Base-by-base conservation (phyloP, 2,888 invertebrate species). In the Epirrhoe alternata region DNA sequence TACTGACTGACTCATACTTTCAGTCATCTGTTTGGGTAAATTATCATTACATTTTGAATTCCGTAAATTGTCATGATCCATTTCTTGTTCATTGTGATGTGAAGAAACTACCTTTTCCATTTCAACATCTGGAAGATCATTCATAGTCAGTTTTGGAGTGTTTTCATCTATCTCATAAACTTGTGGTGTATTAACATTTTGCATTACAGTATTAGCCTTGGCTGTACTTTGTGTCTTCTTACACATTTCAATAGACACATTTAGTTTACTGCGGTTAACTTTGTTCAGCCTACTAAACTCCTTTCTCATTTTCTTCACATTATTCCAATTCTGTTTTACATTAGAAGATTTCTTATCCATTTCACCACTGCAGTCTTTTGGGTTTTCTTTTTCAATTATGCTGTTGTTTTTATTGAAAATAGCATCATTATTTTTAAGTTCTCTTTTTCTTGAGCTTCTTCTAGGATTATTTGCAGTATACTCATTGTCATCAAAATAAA, bases 171-270 rank as follows among this genome's bases (percentile, higher is more conserved):
- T 88, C 17, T 76, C 76, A 66, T 77, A 77, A 31, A 71, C 66
- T 45, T 74, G 76, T 61, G 50, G 61, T 56, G 33, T 60, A 38
- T 68, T 47, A 52, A 17, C 45, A 33, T 65, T 47, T 54, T 71
- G 72, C 62, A 70, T 61, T 55, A 68, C 71, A 17, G 57, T 56
- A 35, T 61, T 70, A 45, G 67, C 64, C 45, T 75, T 81, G 6
- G 69, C 64, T 58, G 75, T 64, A 62, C 62, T 81, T 73, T 88
- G 81, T 54, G 81, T 80, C 74, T 86, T 91, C 69, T 91, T 90
- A 68, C 83, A 86, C 86, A 87, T 88, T 82, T 93, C 90, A 74
- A 92, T 89, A 35, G 93, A 93, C 58, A 91, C 86, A 87, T 93
- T 91, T 7, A 93, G 72, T 82, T 93, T 94, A 69, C 80, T 91